Evolutionary conservation across 2,797 vertebrate genomes (phyloP).

Genomic region (Argya squamiceps): DNA sequence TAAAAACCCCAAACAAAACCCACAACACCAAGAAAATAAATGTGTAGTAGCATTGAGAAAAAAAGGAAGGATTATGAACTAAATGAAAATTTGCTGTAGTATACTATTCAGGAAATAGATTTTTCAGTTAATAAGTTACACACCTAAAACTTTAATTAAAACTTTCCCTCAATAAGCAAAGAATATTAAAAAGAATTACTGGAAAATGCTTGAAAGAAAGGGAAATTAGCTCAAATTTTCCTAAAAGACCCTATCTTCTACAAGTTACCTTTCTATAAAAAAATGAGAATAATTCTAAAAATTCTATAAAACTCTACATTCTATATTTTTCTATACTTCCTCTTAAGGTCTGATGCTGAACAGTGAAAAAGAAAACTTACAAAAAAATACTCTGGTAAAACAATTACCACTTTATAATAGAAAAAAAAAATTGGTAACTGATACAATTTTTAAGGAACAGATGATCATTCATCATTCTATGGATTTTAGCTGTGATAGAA

Average conservation of each 20-base stretch:
- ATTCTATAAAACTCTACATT: neutral
- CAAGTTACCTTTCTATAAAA: neutral
- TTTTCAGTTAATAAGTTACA: neutral
- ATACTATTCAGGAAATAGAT: neutral
- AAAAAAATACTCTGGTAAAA: neutral
- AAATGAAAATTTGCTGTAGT: neutral
- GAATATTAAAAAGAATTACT: neutral
- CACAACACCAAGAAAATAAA: neutral
- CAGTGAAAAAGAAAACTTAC: neutral
- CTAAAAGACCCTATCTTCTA: neutral
- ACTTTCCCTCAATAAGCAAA: neutral
- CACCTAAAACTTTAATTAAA: neutral
- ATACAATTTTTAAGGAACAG: neutral
- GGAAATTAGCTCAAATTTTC: neutral
- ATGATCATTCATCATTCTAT: neutral
- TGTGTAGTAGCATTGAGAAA: neutral
- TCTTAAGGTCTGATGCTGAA: neutral
- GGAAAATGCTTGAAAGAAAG: neutral
- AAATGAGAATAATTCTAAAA: neutral
- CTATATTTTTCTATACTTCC: neutral
- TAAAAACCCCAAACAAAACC: neutral
- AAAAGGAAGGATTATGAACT: neutral
- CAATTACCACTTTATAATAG: accelerated
- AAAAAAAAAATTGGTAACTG: neutral
- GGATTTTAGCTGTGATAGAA: neutral